Conservation (phyloP, 2,113 vertebrate species). For the Kryptolebias marmoratus region DNA sequence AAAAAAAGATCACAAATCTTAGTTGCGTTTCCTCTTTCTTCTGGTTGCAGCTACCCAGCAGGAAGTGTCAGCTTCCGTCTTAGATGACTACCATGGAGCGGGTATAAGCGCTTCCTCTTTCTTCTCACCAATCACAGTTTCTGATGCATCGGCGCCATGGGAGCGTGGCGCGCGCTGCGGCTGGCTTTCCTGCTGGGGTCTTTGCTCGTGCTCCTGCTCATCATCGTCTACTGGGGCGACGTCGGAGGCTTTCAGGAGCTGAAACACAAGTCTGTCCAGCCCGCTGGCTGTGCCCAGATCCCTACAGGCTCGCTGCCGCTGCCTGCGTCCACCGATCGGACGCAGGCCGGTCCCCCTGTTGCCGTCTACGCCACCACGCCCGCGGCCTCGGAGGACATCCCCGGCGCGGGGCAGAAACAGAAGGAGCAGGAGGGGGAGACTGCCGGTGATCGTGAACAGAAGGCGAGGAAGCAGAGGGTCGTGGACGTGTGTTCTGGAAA, state of each 20-base stretch:
- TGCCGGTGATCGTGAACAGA: constrained; percentile 71
- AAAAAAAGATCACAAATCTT: neutral
- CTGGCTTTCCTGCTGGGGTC: constrained; percentile 69
- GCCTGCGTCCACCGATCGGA: neutral
- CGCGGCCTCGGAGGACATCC: neutral
- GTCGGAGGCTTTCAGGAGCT: constrained; percentile 57
- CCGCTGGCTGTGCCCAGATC: neutral
- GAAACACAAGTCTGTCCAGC: constrained; percentile 19
- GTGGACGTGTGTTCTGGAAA: constrained; percentile 84
- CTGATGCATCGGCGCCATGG: constrained; percentile 47
- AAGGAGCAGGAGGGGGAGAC: constrained; percentile 5
- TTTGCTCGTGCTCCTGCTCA: constrained; percentile 70
- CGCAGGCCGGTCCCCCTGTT: neutral
- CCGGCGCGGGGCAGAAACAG: constrained; percentile 12
- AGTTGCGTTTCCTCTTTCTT: constrained; percentile 49
- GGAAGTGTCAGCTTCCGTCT: constrained; percentile 54
- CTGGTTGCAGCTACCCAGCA: constrained; percentile 28
- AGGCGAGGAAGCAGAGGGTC: constrained; percentile 82
- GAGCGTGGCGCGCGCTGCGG: constrained; percentile 55
- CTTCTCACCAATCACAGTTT: constrained; percentile 21
- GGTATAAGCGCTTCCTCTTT: constrained; percentile 48
- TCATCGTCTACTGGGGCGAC: constrained; percentile 77
- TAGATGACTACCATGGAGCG: constrained; percentile 45
- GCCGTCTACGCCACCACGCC: neutral
- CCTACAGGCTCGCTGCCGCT: neutral